Conservation (phyloP, 2,888 invertebrate genomes). For the Harpalus rufipes region DNA sequence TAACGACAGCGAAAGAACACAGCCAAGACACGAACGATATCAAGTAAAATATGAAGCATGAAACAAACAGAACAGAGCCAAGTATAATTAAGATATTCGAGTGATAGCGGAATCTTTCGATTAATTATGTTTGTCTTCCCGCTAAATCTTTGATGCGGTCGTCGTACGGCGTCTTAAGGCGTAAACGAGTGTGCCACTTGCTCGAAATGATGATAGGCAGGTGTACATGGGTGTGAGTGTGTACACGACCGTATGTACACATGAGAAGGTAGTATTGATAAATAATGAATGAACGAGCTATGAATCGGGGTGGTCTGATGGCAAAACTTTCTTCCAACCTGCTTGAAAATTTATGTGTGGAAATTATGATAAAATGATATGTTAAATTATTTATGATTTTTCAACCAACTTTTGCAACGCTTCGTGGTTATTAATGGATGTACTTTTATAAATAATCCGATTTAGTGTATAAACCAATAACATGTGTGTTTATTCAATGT, state of each 20-base stretch:
- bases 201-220: constrained; percentile 53
- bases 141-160: constrained; percentile 54
- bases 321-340: constrained; percentile 70
- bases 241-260: constrained; percentile 53
- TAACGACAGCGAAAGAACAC: constrained; percentile 42
- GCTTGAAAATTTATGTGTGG: constrained; percentile 76
- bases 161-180: constrained; percentile 25
- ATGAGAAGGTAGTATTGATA: constrained; percentile 68
- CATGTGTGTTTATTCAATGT: constrained; percentile 51
- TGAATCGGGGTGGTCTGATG: constrained; percentile 67
- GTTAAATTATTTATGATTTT: constrained; percentile 78
- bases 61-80: constrained; percentile 43
- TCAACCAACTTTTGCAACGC: constrained; percentile 75
- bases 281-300: constrained; percentile 62
- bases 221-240: constrained; percentile 39
- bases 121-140: constrained; percentile 53
- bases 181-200: constrained; percentile 55
- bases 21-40: constrained; percentile 30
- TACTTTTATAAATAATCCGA: constrained; percentile 61
- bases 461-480: constrained; percentile 59
- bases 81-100: constrained; percentile 57
- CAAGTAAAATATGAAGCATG: constrained; percentile 57
- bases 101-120: constrained; percentile 58
- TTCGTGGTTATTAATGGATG: constrained; percentile 66
- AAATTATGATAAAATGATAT: constrained; percentile 77